Conservation (phyloP, 2,888 invertebrate genomes). For the Gisinianus flammeolus region DNA sequence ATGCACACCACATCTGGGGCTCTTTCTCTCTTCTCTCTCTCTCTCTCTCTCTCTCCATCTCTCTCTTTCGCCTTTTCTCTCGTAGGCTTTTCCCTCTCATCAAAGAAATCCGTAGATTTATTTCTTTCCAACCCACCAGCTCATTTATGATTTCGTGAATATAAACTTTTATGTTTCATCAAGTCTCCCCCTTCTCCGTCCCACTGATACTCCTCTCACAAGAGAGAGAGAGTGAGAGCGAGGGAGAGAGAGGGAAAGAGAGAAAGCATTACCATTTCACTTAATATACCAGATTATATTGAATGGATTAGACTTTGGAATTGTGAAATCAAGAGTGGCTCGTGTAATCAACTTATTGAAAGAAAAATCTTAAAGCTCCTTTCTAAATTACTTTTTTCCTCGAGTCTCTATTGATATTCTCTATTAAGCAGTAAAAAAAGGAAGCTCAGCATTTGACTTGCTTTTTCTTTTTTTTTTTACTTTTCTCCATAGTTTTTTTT, state of each 20-base stretch:
- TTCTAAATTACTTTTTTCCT: no score
- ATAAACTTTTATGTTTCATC: conserved; percentile 22
- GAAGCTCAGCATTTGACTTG: no score
- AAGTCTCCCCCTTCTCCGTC: not conserved
- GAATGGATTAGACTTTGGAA: conserved; percentile 9
- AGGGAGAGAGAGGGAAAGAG: no score
- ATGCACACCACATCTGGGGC: not conserved
- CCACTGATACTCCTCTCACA: no score
- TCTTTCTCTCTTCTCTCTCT: not conserved
- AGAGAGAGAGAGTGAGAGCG: no score
- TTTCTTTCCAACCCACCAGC: conserved; percentile 6
- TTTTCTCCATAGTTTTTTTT: no score
- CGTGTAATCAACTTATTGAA: no score
- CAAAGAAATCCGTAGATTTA: conserved; percentile 29
- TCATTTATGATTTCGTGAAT: conserved; percentile 31
- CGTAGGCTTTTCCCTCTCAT: not conserved
- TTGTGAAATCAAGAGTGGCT: no score
- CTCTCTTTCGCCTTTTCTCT: not conserved
- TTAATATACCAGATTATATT: conserved; percentile 26
- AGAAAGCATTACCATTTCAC: conserved; percentile 1
- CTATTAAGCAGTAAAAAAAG: no score
- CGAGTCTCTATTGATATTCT: no score
- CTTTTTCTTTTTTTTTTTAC: no score
- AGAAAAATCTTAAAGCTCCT: no score
- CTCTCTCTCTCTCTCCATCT: not conserved